Evolutionary conservation across 2,888 invertebrate species (phyloP), one percentile per base, ranked within the genome.

Genomic region (Tetragonula carbonaria): DNA sequence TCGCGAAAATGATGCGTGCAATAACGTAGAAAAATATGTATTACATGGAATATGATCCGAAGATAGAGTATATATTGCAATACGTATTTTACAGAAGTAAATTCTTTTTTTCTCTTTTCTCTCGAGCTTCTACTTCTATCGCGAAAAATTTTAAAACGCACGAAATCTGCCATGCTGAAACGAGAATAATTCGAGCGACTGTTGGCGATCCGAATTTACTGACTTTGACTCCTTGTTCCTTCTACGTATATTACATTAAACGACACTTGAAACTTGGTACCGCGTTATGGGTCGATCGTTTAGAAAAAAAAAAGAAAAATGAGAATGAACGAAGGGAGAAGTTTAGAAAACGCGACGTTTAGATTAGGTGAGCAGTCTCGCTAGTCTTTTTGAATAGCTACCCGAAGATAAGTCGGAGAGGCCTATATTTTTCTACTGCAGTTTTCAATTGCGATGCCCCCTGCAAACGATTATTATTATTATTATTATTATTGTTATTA

Each of bases 381-480:
- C 75, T 88, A 85, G 88, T 28, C 1, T 87, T 86, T 78, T 77
- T 76, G 76, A 82, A 84, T 83, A 68, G 66, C 77, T 79, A 80
- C 33, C 45, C 57, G 8, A 70, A 80, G 72, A 72, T 72, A 74
- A 78, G 74, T 80, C 74, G 65, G 78, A 88, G 83, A 88, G 72
- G 70, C 86, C 76, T 88, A 87, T 88, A 88, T 88, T 88, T 88
- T 88, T 88, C 75, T 88, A 88, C 86, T 86, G 88, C 81, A 83
- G 83, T 74, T 33, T 8, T 28, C 13, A 18, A 21, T 88, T 75
- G 85, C 84, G 86, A 88, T 88, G 78, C 62, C 67, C 67, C 80
- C 66, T 83, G 80, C 74, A 65, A 78, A 59, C n/a, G 59, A 71
- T 79, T 78, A 79, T 33, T 33, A 33, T 33, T 33, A 28, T 28